Evolutionary conservation across 2,888 invertebrate genomes (phyloP), one percentile per base, ranked within the genome.

Genomic region (Amiota communis): DNA sequence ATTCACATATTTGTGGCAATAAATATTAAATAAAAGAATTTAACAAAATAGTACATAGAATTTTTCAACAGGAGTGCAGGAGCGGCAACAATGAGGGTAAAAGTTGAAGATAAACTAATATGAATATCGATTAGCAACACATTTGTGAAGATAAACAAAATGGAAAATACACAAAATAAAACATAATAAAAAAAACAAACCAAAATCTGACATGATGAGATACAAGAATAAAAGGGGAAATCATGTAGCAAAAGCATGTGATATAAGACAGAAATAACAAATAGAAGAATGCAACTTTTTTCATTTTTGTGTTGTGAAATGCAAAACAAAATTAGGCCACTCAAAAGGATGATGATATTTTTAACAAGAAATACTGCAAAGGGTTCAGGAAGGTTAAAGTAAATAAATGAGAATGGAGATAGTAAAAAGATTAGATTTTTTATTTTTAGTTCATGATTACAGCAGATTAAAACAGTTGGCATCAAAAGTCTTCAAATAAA

Each of bases 1-100:
- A 36, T 36, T 6, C 4, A 36, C 36, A 15, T 65, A 65, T 65
- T 65, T 48, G 48, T 65, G 20, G 67, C 67, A 67, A 51, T 36
- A 36, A 36, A 36, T 56, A 53, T 46, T 23, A 23, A 69, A 69
- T 48, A 20, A 59, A 59, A 59, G 17, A 20, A 59, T 59, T 59
- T 10, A 59, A 59, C 59, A 59, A 59, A 17, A 57, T 15, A 57
- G 20, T 15, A 20, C 20, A 17, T n/a, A n/a, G n/a, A n/a, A 20
- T 20, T n/a, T 15, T 15, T 1, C n/a, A 57, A 57, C 57, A 56
- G 9, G 15, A 57, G 17, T n/a, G n/a, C n/a, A n/a, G n/a, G 1
- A 57, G 36, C 36, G 36, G 36, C 8, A 36, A 36, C 2, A 36
- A 36, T 2, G 36, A 36, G 36, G 36, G 36, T 36, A 36, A 36